A percentile compares a stretch with the other conserved stretches of the same genome.
Conservation (phyloP, 2,113 vertebrate genomes). For the Oreotrochilus melanogaster region DNA sequence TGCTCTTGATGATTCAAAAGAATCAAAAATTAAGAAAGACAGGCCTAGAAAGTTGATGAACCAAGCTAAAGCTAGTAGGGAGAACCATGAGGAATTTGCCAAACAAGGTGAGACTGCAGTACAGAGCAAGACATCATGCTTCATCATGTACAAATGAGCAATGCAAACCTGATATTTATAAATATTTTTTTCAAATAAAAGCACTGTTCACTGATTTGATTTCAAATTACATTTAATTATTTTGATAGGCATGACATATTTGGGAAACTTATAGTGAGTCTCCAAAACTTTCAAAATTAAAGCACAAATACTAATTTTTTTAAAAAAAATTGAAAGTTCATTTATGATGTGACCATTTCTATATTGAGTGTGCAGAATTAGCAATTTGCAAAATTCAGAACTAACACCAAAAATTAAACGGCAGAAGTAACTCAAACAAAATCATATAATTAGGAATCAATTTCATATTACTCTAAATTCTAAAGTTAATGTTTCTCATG, state of each 20-base stretch:
- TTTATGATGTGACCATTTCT: neutral
- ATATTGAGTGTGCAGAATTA: neutral
- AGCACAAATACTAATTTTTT: rapidly evolving
- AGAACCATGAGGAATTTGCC: neutral
- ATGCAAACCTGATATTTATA: neutral
- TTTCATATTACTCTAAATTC: neutral
- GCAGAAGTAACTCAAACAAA: neutral
- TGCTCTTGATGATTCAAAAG: neutral
- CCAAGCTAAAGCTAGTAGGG: too few species aligned
- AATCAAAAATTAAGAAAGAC: neutral
- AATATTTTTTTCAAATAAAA: neutral
- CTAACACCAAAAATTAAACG: neutral
- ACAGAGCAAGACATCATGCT: rapidly evolving
- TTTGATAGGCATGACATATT: neutral
- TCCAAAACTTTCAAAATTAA: neutral
- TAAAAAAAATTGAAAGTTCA: rapidly evolving
- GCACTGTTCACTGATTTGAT: neutral
- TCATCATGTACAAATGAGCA: neutral
- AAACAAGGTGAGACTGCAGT: neutral
- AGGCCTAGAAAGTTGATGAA: neutral
- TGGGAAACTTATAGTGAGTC: neutral
- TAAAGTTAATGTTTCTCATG: neutral
- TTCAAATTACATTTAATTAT: neutral
- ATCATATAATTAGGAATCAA: neutral
- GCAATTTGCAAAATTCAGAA: neutral